These are phyloP conservation scores for Leptothorax acervorum DNA, from an alignment of 2,888 invertebrate genomes.

Conservation along the genomic window DNA sequence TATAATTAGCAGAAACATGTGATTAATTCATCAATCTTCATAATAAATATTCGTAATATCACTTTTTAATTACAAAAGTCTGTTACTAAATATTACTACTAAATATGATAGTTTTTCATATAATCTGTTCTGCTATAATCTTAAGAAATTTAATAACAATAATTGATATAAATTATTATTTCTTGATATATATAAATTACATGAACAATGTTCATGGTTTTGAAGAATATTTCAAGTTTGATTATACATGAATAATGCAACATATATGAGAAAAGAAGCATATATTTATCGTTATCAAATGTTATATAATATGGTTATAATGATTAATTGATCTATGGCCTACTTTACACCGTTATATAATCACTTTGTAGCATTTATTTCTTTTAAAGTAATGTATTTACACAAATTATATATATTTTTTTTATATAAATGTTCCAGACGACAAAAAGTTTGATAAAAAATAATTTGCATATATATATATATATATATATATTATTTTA, in stretches of 20 bases:
- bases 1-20: background rate
- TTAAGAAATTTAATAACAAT: constrained; percentile 2
- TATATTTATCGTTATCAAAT: background rate
- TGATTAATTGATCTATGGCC: too few species aligned
- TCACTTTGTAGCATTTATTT: too few species aligned
- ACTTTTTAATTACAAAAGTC: background rate
- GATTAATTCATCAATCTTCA: background rate
- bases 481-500: too few species aligned
- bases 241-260: background rate
- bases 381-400: too few species aligned
- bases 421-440: too few species aligned
- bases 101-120: background rate
- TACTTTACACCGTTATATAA: too few species aligned
- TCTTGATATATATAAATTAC: background rate
- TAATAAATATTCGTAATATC: background rate
- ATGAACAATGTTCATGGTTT: background rate
- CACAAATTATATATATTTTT: too few species aligned
- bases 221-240: background rate
- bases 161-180: background rate
- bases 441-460: too few species aligned
- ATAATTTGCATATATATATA: too few species aligned
- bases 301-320: background rate
- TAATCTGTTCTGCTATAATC: background rate
- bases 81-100: background rate
- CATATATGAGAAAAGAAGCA: background rate